Conservation (phyloP, 30 jellyfish, hydroid and myxozoan genomes). For the Euphysa ruthae region DNA sequence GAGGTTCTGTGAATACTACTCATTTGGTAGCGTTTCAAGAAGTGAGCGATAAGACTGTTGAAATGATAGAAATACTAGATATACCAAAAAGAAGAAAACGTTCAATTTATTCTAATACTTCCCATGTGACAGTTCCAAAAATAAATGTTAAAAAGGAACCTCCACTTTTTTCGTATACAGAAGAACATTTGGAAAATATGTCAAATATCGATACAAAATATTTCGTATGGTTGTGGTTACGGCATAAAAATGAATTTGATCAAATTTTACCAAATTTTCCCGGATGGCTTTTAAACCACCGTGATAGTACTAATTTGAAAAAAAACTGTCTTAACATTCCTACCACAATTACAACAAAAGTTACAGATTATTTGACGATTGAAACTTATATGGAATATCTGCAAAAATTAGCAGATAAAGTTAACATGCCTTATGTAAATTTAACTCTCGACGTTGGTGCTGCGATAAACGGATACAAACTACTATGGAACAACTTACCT, state of each 20-base stretch:
- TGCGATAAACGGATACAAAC: conserved; percentile 32
- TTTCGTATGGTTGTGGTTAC: not conserved
- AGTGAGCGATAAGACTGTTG: not conserved
- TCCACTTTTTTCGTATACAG: not conserved
- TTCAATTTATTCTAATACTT: not conserved
- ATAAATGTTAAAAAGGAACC: conserved; percentile 20
- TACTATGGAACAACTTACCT: conserved; percentile 28
- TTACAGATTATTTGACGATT: conserved; percentile 26
- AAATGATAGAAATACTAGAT: not conserved
- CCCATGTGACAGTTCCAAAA: not conserved
- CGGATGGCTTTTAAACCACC: not conserved
- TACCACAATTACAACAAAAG: conserved; percentile 33
- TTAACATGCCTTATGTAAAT: conserved; percentile 24
- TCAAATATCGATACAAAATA: not conserved
- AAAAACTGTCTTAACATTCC: conserved; percentile 20
- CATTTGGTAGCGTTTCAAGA: conserved; percentile 23
- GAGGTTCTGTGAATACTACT: conserved; percentile 3
- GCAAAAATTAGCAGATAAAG: conserved; percentile 20
- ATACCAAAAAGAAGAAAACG: not conserved
- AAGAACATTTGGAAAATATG: not conserved
- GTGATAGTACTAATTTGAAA: not conserved
- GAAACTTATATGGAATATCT: not conserved
- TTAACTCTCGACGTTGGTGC: conserved; percentile 28
- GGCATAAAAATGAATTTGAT: not conserved
- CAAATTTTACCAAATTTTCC: not conserved